Evolutionary conservation across 2,113 vertebrate species (phyloP).

Genomic region (Puffinus mauretanicus): DNA sequence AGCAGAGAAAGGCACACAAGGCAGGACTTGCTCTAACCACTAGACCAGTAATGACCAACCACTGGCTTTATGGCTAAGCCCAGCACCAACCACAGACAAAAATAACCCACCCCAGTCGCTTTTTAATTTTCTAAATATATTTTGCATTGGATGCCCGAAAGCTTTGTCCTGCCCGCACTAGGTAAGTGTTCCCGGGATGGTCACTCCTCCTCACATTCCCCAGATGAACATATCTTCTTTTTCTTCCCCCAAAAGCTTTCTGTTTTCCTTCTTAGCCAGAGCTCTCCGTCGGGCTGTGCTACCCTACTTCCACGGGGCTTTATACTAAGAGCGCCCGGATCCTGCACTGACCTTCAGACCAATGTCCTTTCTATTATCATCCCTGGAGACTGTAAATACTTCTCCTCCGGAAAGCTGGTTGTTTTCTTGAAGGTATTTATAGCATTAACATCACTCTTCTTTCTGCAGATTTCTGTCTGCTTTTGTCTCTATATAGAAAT

Average conservation of each 20-base stretch:
- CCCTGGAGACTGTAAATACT: background rate
- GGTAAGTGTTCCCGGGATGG: background rate
- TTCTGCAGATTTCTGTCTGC: slow-evolving; percentile 32
- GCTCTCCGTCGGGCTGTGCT: background rate
- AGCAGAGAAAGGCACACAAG: background rate
- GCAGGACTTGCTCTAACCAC: background rate
- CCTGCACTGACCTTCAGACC: slow-evolving; percentile 30
- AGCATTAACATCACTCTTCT: slow-evolving; percentile 7
- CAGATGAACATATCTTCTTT: background rate
- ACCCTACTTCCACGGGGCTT: background rate
- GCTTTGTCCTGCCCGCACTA: background rate
- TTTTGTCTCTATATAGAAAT: slow-evolving; percentile 1
- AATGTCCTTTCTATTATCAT: background rate
- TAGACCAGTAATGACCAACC: background rate
- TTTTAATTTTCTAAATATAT: background rate
- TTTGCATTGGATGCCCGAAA: background rate
- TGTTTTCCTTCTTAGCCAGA: background rate
- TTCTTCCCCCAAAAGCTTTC: background rate
- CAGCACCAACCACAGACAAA: background rate
- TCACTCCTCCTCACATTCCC: background rate
- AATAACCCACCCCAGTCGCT: background rate
- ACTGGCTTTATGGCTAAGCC: background rate
- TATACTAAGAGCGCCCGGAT: background rate
- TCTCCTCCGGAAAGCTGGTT: background rate
- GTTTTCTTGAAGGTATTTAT: slow-evolving; percentile 51